Percentiles rank a stretch among this genome's conserved stretches.
phyloP scores from a whole-genome alignment of 35 echinoderm and acorn worm species.

The Hemicentrotus pulcherrimus region DNA sequence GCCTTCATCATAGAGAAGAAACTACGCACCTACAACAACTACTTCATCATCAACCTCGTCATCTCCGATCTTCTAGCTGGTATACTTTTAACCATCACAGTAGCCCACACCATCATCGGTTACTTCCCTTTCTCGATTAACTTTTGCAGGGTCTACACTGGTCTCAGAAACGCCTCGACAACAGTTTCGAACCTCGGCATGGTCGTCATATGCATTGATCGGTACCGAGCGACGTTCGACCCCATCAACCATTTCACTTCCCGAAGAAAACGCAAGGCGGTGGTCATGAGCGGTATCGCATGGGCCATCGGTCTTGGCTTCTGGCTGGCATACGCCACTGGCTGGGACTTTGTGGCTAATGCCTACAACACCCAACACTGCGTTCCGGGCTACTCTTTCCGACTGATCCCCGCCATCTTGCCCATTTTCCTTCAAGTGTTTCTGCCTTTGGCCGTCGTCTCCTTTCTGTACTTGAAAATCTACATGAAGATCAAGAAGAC shows the following conservation, averaged over 20 bases:
- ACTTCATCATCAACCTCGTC: constrained; percentile 58
- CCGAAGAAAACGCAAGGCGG: constrained; percentile 29
- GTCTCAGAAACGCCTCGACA: not conserved
- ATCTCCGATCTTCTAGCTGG: constrained; percentile 44
- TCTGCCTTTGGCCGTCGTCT: not conserved
- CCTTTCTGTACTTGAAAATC: not conserved
- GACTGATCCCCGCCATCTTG: not conserved
- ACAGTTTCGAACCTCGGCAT: constrained; percentile 36
- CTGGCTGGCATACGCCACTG: constrained; percentile 7
- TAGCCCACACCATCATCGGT: not conserved
- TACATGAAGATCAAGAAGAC: not conserved
- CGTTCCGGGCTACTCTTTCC: not conserved
- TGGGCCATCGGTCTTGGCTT: not conserved
- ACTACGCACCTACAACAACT: constrained; percentile 63
- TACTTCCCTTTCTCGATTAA: constrained; percentile 12
- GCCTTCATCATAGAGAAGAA: constrained; percentile 40
- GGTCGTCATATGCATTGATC: constrained; percentile 53
- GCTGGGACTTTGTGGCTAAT: not conserved
- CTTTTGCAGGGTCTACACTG: constrained; percentile 15
- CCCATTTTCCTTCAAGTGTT: constrained; percentile 1
- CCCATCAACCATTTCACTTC: constrained; percentile 40
- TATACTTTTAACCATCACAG: not conserved
- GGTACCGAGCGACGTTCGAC: constrained; percentile 53
- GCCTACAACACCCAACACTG: constrained; percentile 7
- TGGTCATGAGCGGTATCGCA: constrained; percentile 4